phyloP scores from a whole-genome alignment of 2,888 invertebrate species.

The Timandra comae region DNA sequence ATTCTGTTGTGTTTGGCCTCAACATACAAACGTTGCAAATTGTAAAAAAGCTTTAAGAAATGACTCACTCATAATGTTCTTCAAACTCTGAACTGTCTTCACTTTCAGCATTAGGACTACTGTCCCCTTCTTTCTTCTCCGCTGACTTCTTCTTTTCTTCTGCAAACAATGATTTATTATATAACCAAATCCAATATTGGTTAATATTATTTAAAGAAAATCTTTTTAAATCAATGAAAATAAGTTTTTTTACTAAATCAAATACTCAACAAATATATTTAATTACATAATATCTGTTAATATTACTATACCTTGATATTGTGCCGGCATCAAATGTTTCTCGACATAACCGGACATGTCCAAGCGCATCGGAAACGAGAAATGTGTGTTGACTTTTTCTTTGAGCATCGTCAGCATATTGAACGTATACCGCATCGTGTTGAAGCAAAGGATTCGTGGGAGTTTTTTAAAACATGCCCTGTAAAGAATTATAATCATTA shows the following conservation, averaged over 20 bases:
- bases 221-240: too few species aligned
- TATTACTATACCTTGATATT: slow-evolving; percentile 85
- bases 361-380: slow-evolving; percentile 93
- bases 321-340: slow-evolving; percentile 93
- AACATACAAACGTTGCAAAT: too few species aligned
- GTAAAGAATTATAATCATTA: slow-evolving; percentile 22
- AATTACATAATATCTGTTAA: too few species aligned
- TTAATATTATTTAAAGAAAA: too few species aligned
- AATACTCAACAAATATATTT: too few species aligned
- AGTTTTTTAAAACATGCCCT: slow-evolving; percentile 96
- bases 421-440: slow-evolving; percentile 98
- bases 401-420: slow-evolving; percentile 98
- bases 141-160: slow-evolving; percentile 79
- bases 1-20: too few species aligned
- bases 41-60: too few species aligned
- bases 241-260: too few species aligned
- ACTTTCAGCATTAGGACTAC: slow-evolving; percentile 52
- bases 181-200: too few species aligned
- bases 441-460: slow-evolving; percentile 95
- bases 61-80: slow-evolving; percentile 86
- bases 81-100: slow-evolving; percentile 75
- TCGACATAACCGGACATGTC: slow-evolving; percentile 98
- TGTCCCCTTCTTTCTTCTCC: slow-evolving; percentile 59
- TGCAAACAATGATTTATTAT: too few species aligned
- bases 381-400: slow-evolving; percentile 98